Evolutionary conservation across 2,797 vertebrate genomes (phyloP), one percentile per base, ranked within the genome.

Genomic region (Hydrolagus colliei): DNA sequence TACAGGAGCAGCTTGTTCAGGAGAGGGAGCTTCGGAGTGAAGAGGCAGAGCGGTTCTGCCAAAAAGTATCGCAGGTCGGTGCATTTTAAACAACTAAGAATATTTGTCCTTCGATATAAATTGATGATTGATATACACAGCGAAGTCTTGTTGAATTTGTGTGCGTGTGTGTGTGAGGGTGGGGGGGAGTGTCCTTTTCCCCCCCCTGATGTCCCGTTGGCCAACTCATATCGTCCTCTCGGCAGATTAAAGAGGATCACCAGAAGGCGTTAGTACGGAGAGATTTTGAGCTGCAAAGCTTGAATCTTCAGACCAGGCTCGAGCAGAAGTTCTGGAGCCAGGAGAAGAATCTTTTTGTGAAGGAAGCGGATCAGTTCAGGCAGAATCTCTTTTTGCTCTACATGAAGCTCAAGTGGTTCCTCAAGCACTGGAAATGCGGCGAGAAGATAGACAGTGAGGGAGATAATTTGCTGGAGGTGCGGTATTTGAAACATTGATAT

Each of bases 311-410:
- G 93, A 95, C 96, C 2, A 92, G 96, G 9, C 94, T 99, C 87
- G 98, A 99, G 91, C 96, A 97, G 91, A 98, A 96, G 90, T 93
- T 97, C 89, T 99, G 97, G 97, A 95, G 95, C 90, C 97, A 97
- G 91, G 98, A 98, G 92, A 96, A 96, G 91, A 97, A 95, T 85
- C 92, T 98, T 87, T 90, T 99, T 90, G 94, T 98, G 61, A 97
- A 98, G 89, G 98, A 99, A 91, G 96, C 96, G 0, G 97, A 98
- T 89, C 97, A 99, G 90, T 97, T 99, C 89, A 97, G 97, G 89
- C 96, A 99, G 90, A 96, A 95, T 86, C 94, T 99, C 87, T 89
- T 98, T 72, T 93, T 99, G 88, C 96, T 98, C 90, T 98, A 97
- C 91, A 96, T 98, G 93, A 98, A 98, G 87, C 95, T 99, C 27